Conservation (phyloP, 1,140 invertebrate species). For the Drosophila seguyi region DNA sequence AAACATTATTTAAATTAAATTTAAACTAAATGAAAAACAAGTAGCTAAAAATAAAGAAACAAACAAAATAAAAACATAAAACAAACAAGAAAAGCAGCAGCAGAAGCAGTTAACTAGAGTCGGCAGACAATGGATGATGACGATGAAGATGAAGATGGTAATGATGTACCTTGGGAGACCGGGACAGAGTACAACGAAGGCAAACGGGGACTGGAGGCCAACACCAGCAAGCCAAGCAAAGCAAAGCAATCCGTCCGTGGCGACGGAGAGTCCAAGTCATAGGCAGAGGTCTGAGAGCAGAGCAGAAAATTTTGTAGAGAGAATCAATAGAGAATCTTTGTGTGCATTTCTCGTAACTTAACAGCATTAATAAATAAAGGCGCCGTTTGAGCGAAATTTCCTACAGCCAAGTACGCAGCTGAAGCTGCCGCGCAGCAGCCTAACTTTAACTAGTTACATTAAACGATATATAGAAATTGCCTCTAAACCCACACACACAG, state of each 20-base stretch:
- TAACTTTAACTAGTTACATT: slow-evolving; percentile 53
- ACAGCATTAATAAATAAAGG: slow-evolving; percentile 17
- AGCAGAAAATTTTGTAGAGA: slow-evolving; percentile 2
- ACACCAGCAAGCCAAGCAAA: slow-evolving; percentile 12
- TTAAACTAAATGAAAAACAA: slow-evolving; percentile 59
- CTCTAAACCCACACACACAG: slow-evolving; percentile 20
- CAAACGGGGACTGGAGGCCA: slow-evolving; percentile 17
- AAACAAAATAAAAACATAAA: slow-evolving; percentile 37
- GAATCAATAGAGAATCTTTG: slow-evolving; percentile 3
- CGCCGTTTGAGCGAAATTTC: slow-evolving; percentile 62
- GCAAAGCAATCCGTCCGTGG: slow-evolving; percentile 32
- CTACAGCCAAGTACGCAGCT: slow-evolving; percentile 62
- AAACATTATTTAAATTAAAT: slow-evolving; percentile 61
- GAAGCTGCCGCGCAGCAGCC: slow-evolving; percentile 14
- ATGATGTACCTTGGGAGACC: slow-evolving; percentile 11
- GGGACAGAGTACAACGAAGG: slow-evolving; percentile 66
- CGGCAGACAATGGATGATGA: slow-evolving; percentile 3
- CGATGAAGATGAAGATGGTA: not conserved
- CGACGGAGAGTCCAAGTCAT: slow-evolving; percentile 16
- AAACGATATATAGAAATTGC: slow-evolving; percentile 43
- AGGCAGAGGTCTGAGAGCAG: slow-evolving; percentile 1
- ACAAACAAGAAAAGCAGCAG: slow-evolving; percentile 21
- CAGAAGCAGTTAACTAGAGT: not conserved
- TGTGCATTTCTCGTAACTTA: slow-evolving; percentile 34
- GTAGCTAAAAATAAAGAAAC: slow-evolving; percentile 54